These are phyloP conservation scores for Tauraco erythrolophus DNA, from an alignment of 2,113 vertebrate genomes.

Conservation along the genomic window DNA sequence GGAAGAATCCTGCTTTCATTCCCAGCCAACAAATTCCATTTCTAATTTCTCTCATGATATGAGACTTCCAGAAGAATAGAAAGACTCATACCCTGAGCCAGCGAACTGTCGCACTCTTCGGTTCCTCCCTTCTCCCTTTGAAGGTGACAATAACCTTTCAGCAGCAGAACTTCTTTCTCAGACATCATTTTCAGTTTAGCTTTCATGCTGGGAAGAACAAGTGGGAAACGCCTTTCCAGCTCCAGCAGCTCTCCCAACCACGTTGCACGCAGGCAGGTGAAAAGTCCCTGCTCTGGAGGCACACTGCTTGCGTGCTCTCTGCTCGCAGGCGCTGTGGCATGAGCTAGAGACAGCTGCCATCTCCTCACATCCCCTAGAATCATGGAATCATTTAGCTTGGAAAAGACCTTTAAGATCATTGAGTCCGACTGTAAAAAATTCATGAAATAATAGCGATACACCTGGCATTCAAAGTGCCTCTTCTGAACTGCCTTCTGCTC, in stretches of 20 bases:
- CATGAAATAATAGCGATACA: not conserved
- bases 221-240: not conserved
- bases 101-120: not conserved
- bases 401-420: no score
- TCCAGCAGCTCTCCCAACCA: not conserved
- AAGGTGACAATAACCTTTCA: not conserved
- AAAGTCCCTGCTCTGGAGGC: not conserved
- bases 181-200: not conserved
- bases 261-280: accelerated
- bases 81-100: not conserved
- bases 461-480: not conserved
- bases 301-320: not conserved
- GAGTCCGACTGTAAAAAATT: no score
- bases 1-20: not conserved
- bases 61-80: not conserved
- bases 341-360: not conserved
- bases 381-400: no score
- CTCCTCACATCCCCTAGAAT: not conserved
- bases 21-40: not conserved
- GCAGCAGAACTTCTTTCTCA: not conserved
- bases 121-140: not conserved
- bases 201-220: not conserved
- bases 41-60: not conserved
- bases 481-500: not conserved
- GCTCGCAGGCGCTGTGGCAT: not conserved